These are phyloP conservation scores for Nineta flava DNA, from an alignment of 2,888 invertebrate genomes.

Conservation along the genomic window DNA sequence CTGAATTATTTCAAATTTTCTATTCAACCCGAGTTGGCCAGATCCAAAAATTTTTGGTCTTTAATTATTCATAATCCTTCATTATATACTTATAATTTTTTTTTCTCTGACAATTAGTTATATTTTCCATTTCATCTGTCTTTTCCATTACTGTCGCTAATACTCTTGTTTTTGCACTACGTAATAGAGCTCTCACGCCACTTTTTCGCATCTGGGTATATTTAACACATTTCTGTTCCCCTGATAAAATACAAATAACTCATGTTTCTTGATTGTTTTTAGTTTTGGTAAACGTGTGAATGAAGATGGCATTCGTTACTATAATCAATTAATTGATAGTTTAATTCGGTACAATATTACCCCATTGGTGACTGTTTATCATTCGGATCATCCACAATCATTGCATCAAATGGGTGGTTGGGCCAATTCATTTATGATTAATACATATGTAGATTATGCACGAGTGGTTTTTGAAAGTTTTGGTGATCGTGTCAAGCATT, in stretches of 20 bases:
- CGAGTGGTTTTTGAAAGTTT: conserved; percentile 22
- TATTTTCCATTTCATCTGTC: no score
- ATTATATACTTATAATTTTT: no score
- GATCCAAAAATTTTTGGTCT: no score
- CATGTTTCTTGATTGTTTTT: neutral
- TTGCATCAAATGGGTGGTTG: conserved; percentile 28
- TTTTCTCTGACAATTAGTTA: no score
- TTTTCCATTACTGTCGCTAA: no score
- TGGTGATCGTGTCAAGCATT: conserved; percentile 13
- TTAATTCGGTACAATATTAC: conserved; percentile 34
- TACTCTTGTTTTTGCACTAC: no score
- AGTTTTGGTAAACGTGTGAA: conserved; percentile 23
- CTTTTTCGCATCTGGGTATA: no score
- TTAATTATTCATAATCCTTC: no score
- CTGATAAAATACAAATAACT: no score
- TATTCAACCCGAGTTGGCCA: no score
- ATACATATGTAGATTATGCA: conserved; percentile 36
- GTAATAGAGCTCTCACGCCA: no score
- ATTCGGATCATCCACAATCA: conserved; percentile 37
- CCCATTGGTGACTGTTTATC: conserved; percentile 34
- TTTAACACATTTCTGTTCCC: neutral
- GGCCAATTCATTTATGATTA: conserved; percentile 32
- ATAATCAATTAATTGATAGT: conserved; percentile 34
- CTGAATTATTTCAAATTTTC: no score
- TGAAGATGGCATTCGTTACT: conserved; percentile 33